These are phyloP conservation scores for Sakesphorus luctuosus DNA, from an alignment of 2,113 vertebrate species.

Conservation along the genomic window DNA sequence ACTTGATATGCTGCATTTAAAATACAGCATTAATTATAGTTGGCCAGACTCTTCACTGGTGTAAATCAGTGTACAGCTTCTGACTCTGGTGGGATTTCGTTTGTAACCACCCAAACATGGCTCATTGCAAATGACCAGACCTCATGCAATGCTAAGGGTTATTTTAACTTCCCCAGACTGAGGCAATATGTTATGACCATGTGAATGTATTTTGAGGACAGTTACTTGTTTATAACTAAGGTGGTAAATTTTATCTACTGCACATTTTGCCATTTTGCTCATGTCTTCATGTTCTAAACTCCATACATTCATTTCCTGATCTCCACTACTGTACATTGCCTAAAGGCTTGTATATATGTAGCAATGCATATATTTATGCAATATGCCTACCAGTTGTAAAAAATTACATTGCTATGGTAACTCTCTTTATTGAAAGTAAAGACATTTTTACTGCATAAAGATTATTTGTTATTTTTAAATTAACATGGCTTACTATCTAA, in stretches of 20 bases:
- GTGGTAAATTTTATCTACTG: not conserved
- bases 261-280: not conserved
- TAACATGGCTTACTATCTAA: not conserved
- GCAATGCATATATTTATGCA: not conserved
- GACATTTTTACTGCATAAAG: slow-evolving; percentile 11
- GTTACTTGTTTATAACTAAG: not conserved
- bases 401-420: not conserved
- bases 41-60: not conserved
- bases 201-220: not conserved
- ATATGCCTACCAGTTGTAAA: not conserved
- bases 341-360: not conserved
- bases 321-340: not conserved
- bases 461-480: slow-evolving; percentile 11
- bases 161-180: not conserved
- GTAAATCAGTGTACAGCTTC: not conserved
- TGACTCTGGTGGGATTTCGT: not conserved
- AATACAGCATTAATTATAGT: not conserved
- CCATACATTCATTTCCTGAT: not conserved
- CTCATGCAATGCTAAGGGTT: not conserved
- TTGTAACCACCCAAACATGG: accelerated
- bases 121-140: not conserved
- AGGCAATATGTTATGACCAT: not conserved
- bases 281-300: not conserved
- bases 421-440: slow-evolving; percentile 28
- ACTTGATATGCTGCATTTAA: not conserved